Conservation (phyloP, 2,888 invertebrate genomes). For the Frankliniella fusca region DNA sequence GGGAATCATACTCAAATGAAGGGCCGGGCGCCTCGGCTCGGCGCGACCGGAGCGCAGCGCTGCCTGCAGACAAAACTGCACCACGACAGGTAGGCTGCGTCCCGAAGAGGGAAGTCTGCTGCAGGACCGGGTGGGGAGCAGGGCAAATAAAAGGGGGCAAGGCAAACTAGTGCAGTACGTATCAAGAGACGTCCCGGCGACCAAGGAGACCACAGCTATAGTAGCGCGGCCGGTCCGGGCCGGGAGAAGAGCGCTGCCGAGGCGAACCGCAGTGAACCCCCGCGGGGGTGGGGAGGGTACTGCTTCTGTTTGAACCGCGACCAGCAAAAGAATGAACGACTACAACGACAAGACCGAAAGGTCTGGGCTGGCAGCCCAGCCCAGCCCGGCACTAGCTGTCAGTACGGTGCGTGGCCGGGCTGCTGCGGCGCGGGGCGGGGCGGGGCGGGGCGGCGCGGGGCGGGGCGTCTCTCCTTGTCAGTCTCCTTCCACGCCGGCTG, state of each 20-base stretch:
- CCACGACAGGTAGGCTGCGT: neutral
- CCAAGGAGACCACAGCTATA: neutral
- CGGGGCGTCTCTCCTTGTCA: slow-evolving; percentile 16
- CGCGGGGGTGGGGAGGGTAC: no score
- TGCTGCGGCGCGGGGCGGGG: neutral
- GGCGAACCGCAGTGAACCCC: neutral
- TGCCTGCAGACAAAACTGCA: neutral
- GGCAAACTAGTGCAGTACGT: no score
- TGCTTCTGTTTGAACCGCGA: neutral
- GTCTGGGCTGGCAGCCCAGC: neutral
- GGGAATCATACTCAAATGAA: neutral
- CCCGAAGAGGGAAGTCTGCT: neutral
- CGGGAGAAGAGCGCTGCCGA: neutral
- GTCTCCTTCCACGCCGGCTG: neutral
- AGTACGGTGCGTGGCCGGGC: neutral
- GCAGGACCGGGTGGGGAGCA: neutral
- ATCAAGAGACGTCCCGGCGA: neutral
- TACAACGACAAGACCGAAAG: neutral
- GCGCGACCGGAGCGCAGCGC: no score
- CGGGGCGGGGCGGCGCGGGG: neutral
- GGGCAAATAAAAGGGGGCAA: neutral
- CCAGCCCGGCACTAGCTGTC: slow-evolving; percentile 5
- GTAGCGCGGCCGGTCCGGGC: neutral
- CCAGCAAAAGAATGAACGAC: slow-evolving; percentile 16
- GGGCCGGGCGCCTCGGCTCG: neutral